Evolutionary conservation across 2,113 vertebrate genomes (phyloP).

Genomic region (Myrmecophaga tridactyla): DNA sequence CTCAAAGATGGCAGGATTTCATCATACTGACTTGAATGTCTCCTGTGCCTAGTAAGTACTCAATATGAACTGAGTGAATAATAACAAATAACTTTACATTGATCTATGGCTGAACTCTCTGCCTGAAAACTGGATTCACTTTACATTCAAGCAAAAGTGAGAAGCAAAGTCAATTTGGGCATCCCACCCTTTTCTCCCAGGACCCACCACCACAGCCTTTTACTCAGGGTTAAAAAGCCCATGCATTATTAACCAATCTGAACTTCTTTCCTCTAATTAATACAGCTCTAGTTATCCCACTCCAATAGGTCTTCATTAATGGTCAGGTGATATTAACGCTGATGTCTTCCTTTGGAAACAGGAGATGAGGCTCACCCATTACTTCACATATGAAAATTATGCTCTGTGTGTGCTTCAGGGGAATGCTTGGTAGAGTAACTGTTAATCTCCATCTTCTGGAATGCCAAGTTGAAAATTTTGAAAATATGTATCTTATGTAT

Average conservation of each 20-base stretch:
- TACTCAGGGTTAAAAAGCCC: neutral
- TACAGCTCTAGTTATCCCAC: neutral
- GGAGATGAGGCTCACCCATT: neutral
- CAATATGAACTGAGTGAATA: neutral
- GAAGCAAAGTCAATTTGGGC: neutral
- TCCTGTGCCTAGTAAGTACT: neutral
- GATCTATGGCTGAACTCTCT: neutral
- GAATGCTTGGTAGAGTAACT: neutral
- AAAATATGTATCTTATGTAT: neutral
- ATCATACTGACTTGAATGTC: rapidly evolving
- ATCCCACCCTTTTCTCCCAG: neutral
- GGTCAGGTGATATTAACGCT: neutral
- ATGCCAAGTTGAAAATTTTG: neutral
- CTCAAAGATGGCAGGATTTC: neutral
- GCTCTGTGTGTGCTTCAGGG: neutral
- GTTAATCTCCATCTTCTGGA: neutral
- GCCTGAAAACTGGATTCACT: neutral
- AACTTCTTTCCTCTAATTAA: neutral
- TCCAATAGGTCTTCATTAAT: neutral
- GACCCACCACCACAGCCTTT: neutral
- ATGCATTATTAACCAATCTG: neutral
- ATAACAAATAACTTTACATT: neutral
- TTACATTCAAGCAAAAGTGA: neutral
- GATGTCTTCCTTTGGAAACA: neutral
- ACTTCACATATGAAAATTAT: neutral